Evolutionary conservation across 2,888 invertebrate species (phyloP).

Genomic region (Apeira syringaria): DNA sequence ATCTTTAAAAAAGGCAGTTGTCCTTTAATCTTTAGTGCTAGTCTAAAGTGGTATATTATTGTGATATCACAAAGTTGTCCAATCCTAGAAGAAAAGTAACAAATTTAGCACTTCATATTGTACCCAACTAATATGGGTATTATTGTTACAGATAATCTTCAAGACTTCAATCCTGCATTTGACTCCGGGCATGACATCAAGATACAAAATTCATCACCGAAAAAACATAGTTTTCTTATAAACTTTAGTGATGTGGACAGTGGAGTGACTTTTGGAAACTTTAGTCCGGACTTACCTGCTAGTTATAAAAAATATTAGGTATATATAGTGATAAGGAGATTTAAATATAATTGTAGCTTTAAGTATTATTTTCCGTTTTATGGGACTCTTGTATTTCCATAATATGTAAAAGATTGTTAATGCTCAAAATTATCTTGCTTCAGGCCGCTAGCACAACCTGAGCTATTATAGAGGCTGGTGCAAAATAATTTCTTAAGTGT

Average conservation of each 20-base stretch:
- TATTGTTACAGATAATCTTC: slow-evolving; percentile 45
- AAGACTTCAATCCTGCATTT: slow-evolving; percentile 68
- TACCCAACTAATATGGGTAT: background rate
- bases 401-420: slow-evolving; percentile 47
- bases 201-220: slow-evolving; percentile 62
- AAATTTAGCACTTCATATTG: too few relatives aligned
- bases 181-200: slow-evolving; percentile 62
- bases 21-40: too few relatives aligned
- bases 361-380: slow-evolving; percentile 70
- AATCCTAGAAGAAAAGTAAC: too few relatives aligned
- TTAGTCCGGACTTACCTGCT: slow-evolving; percentile 71
- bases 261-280: slow-evolving; percentile 69
- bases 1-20: too few relatives aligned
- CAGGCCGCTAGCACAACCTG: slow-evolving; percentile 33
- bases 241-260: slow-evolving; percentile 68
- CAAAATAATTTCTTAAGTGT: slow-evolving; percentile 48
- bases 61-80: too few relatives aligned
- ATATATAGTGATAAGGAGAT: slow-evolving; percentile 71
- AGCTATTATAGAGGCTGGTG: slow-evolving; percentile 40
- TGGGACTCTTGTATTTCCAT: slow-evolving; percentile 64
- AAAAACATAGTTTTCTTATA: slow-evolving; percentile 64
- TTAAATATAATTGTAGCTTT: slow-evolving; percentile 76
- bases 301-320: slow-evolving; percentile 56
- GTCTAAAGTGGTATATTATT: too few relatives aligned
- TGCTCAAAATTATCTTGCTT: slow-evolving; percentile 50